Base-by-base conservation (phyloP, 2,113 vertebrate genomes). In the Misgurnus mizolepis region DNA sequence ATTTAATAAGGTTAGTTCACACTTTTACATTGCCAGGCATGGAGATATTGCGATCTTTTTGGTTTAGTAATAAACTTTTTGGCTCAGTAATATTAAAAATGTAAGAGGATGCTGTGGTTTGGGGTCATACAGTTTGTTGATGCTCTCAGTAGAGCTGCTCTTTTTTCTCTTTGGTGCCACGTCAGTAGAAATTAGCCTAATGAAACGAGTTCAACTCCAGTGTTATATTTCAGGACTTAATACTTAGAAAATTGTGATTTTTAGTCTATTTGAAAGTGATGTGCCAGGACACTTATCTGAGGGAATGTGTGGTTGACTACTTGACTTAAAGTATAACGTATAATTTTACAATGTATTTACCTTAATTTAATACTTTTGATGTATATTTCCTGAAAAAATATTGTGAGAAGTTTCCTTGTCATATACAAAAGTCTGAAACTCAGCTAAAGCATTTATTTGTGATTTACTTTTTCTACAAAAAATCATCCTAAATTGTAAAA, bases 121-220 rank as follows among this genome's bases (percentile, higher is more conserved):
- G 55, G 5, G 0, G 5, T 56, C 2, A 5, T 18, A n/a, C 1
- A 58, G 6, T 22, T 12, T 73, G 15, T 58, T 17, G 34, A 6
- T 18, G 11, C 34, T 72, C 17, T 60, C 11, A 45, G n/a, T 10
- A 60, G 10, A 3, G n/a, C 10, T 58, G 58, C 39, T 43, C 27
- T 53, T 5, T 18, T 4, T 22, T 40, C 17, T 56, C n/a, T 72
- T 39, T 58, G 70, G 58, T 73, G 71, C 55, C 71, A 73, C 71
- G 71, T 73, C 71, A 73, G 0, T 73, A 40, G 71, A 7, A n/a
- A 9, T 27, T 22, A 73, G 22, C 45, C 10, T 9, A 61, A 73
- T 55, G 39, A 4, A 17, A 22, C 18, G 6, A 58, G 18, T 53
- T 70, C 3, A 53, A 70, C 6, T 60, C 34, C n/a, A 45, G 10